Conservation (phyloP, 1,140 invertebrate genomes). For the Saccostrea cuccullata region DNA sequence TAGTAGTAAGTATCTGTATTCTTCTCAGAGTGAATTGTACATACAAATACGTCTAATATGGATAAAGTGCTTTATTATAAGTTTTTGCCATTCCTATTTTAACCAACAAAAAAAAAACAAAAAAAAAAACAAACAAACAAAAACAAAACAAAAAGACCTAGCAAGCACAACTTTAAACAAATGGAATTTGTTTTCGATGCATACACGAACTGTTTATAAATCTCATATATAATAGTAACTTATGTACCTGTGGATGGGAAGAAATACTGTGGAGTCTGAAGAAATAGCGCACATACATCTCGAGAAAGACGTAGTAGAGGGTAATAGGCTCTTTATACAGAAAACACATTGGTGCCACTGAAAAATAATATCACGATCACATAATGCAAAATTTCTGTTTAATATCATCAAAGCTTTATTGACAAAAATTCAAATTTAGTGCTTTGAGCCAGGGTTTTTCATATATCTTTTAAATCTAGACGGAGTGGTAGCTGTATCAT, state of each 20-base stretch:
- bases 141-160: too few species aligned
- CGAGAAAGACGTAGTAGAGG: conserved; percentile 93
- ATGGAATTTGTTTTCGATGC: too few species aligned
- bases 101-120: too few species aligned
- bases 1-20: too few species aligned
- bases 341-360: conserved; percentile 96
- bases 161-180: too few species aligned
- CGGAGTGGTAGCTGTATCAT: neutral
- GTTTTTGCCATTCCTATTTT: too few species aligned
- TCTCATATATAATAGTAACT: conserved; percentile 68
- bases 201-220: neutral
- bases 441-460: neutral
- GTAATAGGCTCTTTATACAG: conserved; percentile 91
- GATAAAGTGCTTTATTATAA: too few species aligned
- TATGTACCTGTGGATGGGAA: conserved; percentile 88
- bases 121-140: too few species aligned
- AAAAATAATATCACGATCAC: conserved; percentile 41
- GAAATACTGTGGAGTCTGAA: conserved; percentile 93
- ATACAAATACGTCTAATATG: too few species aligned
- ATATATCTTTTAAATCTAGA: neutral
- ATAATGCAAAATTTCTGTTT: neutral
- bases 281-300: conserved; percentile 95
- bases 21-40: too few species aligned
- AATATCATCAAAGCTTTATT: neutral
- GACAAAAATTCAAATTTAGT: neutral